phyloP scores from a whole-genome alignment of 2,113 vertebrate species.

The Chauna torquata region DNA sequence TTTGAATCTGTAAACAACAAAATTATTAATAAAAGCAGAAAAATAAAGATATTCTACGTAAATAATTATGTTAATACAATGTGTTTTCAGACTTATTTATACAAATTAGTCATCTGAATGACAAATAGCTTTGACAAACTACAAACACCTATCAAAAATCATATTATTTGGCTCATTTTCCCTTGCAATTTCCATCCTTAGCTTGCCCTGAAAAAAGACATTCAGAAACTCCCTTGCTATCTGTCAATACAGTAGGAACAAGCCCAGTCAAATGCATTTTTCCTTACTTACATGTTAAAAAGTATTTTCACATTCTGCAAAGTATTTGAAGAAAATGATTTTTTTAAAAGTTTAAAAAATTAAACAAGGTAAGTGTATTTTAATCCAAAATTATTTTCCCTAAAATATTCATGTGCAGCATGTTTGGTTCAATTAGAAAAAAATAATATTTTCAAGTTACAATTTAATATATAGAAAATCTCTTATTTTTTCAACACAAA shows the following conservation, averaged over 20 bases:
- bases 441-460: not conserved
- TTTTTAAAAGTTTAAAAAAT: not conserved
- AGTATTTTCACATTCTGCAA: not conserved
- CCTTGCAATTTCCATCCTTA: conserved; percentile 33
- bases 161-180: conserved; percentile 55
- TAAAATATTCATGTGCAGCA: not conserved
- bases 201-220: conserved; percentile 35
- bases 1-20: conserved; percentile 65
- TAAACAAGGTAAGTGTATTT: not conserved
- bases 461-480: not conserved
- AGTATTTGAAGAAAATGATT: not conserved
- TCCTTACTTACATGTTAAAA: not conserved
- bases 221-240: not conserved
- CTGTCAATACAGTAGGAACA: not conserved
- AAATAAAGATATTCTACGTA: conserved; percentile 60
- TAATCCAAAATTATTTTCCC: not conserved
- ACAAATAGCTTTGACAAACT: conserved; percentile 66
- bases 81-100: conserved; percentile 64
- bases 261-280: conserved; percentile 11
- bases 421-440: not conserved
- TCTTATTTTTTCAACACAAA: conserved; percentile 23
- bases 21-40: conserved; percentile 60
- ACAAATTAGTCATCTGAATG: conserved; percentile 66
- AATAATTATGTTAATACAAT: conserved; percentile 64
- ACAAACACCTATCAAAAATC: conserved; percentile 63